These are phyloP conservation scores for Lasioglossum calceatum DNA, from an alignment of 2,888 invertebrate species.

Conservation along the genomic window DNA sequence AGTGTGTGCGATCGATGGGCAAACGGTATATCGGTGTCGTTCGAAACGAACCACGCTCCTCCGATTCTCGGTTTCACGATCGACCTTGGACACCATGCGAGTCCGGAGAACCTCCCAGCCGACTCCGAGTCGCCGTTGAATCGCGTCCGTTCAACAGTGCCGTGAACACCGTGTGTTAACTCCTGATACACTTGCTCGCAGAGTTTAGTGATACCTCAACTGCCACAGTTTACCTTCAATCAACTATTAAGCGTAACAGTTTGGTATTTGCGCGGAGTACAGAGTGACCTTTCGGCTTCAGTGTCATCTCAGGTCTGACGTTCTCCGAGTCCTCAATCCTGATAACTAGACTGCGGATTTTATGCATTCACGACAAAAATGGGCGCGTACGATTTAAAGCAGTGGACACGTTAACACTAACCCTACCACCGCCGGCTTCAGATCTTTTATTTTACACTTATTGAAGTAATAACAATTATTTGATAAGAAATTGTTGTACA, in stretches of 20 bases:
- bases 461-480: too few relatives aligned
- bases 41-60: background rate
- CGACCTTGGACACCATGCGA: background rate
- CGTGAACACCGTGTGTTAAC: background rate
- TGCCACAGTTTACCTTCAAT: background rate
- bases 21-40: conserved; percentile 7
- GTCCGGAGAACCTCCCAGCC: background rate
- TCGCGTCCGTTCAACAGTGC: background rate
- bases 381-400: too few relatives aligned
- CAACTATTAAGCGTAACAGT: background rate
- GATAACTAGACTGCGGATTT: too few relatives aligned
- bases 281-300: background rate
- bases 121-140: background rate
- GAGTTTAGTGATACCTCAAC: background rate
- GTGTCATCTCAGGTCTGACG: background rate
- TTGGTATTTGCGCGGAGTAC: background rate
- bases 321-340: too few relatives aligned
- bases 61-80: background rate
- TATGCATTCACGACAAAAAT: too few relatives aligned
- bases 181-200: background rate
- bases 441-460: too few relatives aligned
- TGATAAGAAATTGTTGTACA: too few relatives aligned
- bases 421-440: too few relatives aligned
- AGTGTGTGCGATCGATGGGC: conserved; percentile 41
- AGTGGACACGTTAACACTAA: too few relatives aligned